Evolutionary conservation across 2,113 vertebrate species (phyloP), one percentile per base, ranked within the genome.

Genomic region (Pteronura brasiliensis): DNA sequence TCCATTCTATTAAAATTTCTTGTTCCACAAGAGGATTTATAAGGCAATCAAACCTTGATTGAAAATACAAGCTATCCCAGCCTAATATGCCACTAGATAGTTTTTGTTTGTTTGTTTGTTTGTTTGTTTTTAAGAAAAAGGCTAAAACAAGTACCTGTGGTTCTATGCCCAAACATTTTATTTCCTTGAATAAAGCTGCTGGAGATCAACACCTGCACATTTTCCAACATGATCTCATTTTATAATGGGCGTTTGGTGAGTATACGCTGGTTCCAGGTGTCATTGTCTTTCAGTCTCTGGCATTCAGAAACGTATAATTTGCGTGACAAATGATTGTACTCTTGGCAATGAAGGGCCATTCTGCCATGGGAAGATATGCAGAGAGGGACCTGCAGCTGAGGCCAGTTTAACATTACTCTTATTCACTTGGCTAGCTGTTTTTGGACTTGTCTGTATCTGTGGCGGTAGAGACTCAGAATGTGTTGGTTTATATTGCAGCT

Each of bases 271-370:
- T 93, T 94, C n/a, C 96, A n/a, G 44, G 87, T 97, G 95, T 93
- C 97, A 91, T 97, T 97, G 96, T 97, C 96, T 97, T 97, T 95
- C 31, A 49, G 63, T 49, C 34, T 84, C 97, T 98, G 98, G 98
- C 98, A 96, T 83, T 76, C 88, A 96, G 96, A 92, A 88, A 92
- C 87, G 63, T 81, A 96, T 57, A 11, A 4, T 98, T 98, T 98
- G 81, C 88, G 93, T 98, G 98, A 99, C 93, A 97, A 98, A 98
- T 97, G 97, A 97, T 86, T 71, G 61, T 88, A 81, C 11, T 10
- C 97, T 97, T 98, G 98, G 98, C 98, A 97, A 57, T 85, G 94
- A 95, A 84, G 94, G 79, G 88, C 96, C 96, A 69, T 71, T 95
- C 88, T 98, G 98, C 95, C 96, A 44, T 93, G 80, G 89, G 93